These are phyloP conservation scores for Diceros bicornis DNA, from an alignment of 2,797 vertebrate species.

Conservation along the genomic window DNA sequence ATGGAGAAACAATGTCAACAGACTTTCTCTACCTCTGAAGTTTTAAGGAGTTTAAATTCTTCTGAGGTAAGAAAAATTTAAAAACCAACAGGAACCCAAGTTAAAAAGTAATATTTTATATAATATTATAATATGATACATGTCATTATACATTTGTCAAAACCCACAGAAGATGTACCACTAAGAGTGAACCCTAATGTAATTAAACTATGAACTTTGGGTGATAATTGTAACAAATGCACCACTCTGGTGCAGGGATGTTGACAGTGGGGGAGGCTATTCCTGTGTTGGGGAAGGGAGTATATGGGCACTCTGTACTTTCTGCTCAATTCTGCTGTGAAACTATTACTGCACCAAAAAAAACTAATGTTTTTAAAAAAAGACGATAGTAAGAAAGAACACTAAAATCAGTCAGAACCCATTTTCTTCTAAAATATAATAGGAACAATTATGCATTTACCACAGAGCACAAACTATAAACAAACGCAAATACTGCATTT, in stretches of 20 bases:
- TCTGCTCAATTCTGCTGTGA: conserved; percentile 4
- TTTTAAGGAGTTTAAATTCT: conserved; percentile 20
- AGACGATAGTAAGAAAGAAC: background rate
- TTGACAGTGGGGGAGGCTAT: background rate
- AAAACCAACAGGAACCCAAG: background rate
- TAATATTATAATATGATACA: background rate
- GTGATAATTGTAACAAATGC: background rate
- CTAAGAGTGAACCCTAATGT: background rate
- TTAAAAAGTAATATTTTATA: conserved; percentile 16
- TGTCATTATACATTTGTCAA: conserved; percentile 1
- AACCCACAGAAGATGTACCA: background rate
- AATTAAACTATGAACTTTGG: background rate
- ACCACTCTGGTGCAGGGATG: background rate
- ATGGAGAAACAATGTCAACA: background rate
- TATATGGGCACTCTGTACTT: background rate
- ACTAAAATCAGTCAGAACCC: conserved; percentile 31
- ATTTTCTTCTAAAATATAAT: conserved; percentile 39
- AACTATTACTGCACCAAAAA: conserved; percentile 27
- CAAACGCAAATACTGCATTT: background rate
- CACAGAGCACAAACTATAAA: conserved; percentile 22
- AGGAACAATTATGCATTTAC: conserved; percentile 35
- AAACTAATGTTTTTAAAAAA: background rate
- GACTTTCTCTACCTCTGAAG: background rate
- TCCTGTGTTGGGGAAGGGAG: background rate
- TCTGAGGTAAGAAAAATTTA: conserved; percentile 16